Conservation (phyloP, 2,113 vertebrate genomes). For the Beaufortia kweichowensis region DNA sequence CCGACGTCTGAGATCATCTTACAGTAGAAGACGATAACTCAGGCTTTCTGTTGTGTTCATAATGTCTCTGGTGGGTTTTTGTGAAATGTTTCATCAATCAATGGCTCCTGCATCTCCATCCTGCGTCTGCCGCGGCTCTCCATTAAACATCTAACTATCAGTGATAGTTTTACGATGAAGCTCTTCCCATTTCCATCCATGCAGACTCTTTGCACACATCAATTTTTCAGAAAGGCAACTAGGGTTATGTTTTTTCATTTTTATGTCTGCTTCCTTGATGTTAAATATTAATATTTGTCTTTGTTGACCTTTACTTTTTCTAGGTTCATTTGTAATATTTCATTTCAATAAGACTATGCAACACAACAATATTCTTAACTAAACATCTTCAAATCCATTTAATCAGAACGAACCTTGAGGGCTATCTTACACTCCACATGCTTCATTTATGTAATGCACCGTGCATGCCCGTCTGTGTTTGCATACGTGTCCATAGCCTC, state of each 20-base stretch:
- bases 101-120: constrained; percentile 23
- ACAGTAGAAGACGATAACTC: constrained; percentile 1
- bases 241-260: constrained; percentile 4
- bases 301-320: not conserved
- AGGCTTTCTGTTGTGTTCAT: constrained; percentile 17
- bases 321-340: constrained; percentile 6
- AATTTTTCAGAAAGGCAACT: constrained; percentile 57
- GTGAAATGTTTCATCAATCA: constrained; percentile 3
- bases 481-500: constrained; percentile 29
- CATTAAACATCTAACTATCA: constrained; percentile 36
- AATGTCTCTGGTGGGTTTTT: not conserved
- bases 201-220: constrained; percentile 18
- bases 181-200: constrained; percentile 13
- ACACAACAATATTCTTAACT: not conserved
- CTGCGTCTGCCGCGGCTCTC: constrained; percentile 18
- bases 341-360: not conserved
- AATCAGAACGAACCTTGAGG: not conserved
- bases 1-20: not conserved
- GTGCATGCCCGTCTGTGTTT: not conserved
- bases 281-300: constrained; percentile 43
- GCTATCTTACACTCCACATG: constrained; percentile 8
- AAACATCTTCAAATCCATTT: not conserved
- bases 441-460: constrained; percentile 1
- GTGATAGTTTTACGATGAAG: constrained; percentile 17
- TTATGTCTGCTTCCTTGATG: constrained; percentile 14